phyloP scores from a whole-genome alignment of 2,888 invertebrate genomes.

The Andrena chrysosceles region DNA sequence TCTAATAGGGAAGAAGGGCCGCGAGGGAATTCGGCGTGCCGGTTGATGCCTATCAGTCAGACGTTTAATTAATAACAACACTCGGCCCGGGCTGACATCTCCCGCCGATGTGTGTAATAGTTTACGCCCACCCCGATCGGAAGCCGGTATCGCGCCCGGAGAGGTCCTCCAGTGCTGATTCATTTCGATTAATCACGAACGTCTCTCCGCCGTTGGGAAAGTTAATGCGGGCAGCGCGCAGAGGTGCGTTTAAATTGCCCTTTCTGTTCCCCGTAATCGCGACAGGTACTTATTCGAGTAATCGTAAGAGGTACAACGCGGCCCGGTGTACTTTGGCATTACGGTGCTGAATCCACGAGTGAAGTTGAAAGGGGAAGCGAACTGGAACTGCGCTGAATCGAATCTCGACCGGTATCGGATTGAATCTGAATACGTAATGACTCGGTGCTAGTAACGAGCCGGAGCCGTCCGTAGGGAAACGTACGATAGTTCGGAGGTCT shows the following conservation, averaged over 20 bases:
- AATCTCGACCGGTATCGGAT: too few species aligned
- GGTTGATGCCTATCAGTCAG: constrained; percentile 82
- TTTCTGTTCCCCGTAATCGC: neutral
- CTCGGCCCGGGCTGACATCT: constrained; percentile 80
- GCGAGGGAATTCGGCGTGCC: constrained; percentile 74
- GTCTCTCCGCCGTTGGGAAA: constrained; percentile 53
- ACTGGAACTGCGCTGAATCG: too few species aligned
- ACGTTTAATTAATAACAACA: constrained; percentile 84
- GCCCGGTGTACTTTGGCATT: neutral
- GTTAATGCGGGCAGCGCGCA: constrained; percentile 16
- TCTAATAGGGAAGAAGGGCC: constrained; percentile 81
- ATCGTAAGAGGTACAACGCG: too few species aligned
- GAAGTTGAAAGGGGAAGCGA: too few species aligned
- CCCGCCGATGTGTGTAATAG: constrained; percentile 82
- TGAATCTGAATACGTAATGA: too few species aligned
- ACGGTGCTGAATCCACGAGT: neutral
- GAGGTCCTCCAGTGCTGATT: constrained; percentile 68
- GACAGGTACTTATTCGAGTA: constrained; percentile 21
- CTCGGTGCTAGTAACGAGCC: too few species aligned
- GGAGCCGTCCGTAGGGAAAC: too few species aligned
- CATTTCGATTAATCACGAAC: constrained; percentile 74
- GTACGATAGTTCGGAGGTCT: too few species aligned
- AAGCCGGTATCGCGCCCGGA: constrained; percentile 39
- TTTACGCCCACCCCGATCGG: constrained; percentile 82
- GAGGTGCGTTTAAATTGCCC: neutral